Base-by-base conservation (phyloP, 2,113 vertebrate species). In the Rhinolophus ferrumequinum region DNA sequence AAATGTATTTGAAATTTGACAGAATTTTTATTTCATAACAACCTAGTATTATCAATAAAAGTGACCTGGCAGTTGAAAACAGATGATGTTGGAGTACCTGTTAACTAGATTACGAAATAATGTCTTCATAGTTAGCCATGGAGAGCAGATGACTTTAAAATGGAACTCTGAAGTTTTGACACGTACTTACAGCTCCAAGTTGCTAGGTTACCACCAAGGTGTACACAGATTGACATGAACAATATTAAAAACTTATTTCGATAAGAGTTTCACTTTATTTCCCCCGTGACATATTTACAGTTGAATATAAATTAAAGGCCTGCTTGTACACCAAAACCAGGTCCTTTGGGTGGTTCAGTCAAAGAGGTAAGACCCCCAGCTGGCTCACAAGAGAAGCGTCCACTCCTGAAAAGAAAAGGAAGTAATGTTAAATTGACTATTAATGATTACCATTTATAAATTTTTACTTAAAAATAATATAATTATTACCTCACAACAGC, bases 361-460 rank as follows among this genome's bases (percentile, higher is more conserved):
- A 99, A 98, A 93, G 99, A 99, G 26, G 99, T 99, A 95, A 99
- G 98, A 92, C 99, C 99, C 87, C 99, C 99, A 77, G 99, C 99
- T 92, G 99, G 99, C 98, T 99, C 99, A 98, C 99, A 99, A 44
- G 99, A 99, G 98, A 99, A 99, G 95, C 99, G 99, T 5, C 99
- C 99, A 64, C 86, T 99, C 98, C 99, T 99, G 95, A 97, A 97
- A 97, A 6, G 2, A 92, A 95, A 98, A 88, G 44, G 28, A 67
- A 96, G 16, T 73, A 64, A 89, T 16, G 93, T 93, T 92, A 84
- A 97, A 13, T n/a, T 95, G 30, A 95, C 35, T 73, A 79, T 58
- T 83, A 87, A 86, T 76, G 41, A 72, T 38, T 92, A 79, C 50
- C 54, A 92, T 81, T 87, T 82, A 35, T 72, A 91, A 70, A 93